Evolutionary conservation across 1,140 invertebrate genomes (phyloP), one percentile per base, ranked within the genome.

Genomic region (Drosophila ambigua): DNA sequence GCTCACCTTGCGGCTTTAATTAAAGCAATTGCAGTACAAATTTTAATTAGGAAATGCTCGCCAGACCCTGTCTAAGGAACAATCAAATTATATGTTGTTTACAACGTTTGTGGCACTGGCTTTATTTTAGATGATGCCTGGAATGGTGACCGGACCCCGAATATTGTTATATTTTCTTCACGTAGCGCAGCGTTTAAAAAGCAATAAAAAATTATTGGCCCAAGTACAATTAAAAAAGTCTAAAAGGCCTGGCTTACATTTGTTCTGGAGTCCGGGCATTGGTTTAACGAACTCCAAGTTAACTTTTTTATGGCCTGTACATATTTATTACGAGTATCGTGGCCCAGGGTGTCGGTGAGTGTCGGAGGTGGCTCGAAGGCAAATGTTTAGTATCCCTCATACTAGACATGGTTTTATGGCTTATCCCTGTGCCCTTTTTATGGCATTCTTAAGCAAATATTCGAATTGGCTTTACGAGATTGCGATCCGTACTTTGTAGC

Each of bases 361-460:
- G 54, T 43, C 16, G 9, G 7, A 16, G 35, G 63, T 60, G 13
- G 6, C 7, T 51, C 20, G 46, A 41, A 41, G 53, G 44, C 31
- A 59, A 59, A 57, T 62, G 58, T 65, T 69, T 83, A 58, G 62
- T 69, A 65, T 63, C 67, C 51, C 41, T 55, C 50, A 61, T 39
- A 16, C 54, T 72, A 72, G 61, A 62, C 60, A 58, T 53, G 57
- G 41, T 79, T 88, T 88, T 88, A 88, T 75, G 83, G 57, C 39
- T 55, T 63, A 54, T 68, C 57, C 72, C 52, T 60, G 64, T 52
- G 62, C 44, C 43, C 43, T 43, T 43, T 72, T 77, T 77, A 77
- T 77, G 75, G 61, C 75, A 72, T 77, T 88, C 79, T 83, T 77
- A 77, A 87, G 77, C 72, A 88, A 88, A 88, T 88, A 74, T 79